phyloP scores from a whole-genome alignment of 1,140 invertebrate genomes.

The Cephus cinctus region DNA sequence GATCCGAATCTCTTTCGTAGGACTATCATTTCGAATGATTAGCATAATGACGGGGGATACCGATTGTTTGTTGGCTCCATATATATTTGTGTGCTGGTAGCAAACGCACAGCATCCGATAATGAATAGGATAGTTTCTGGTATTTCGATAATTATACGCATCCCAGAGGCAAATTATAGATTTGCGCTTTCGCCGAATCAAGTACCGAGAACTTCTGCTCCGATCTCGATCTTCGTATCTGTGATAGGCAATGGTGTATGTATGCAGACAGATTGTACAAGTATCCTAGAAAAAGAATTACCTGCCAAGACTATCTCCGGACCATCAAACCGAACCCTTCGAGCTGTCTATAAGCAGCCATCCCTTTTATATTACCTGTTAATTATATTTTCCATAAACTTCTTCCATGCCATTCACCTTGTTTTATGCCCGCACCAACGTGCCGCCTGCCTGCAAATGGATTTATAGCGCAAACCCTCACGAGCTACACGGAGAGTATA shows the following conservation, averaged over 20 bases:
- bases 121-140: conserved; percentile 57
- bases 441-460: conserved; percentile 11
- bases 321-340: too few relatives aligned
- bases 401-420: conserved; percentile 20
- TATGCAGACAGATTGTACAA: too few relatives aligned
- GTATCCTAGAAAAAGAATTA: too few relatives aligned
- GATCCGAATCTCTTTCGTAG: conserved; percentile 17
- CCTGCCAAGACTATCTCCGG: too few relatives aligned
- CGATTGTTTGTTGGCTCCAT: too few relatives aligned
- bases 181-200: conserved; percentile 44
- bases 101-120: conserved; percentile 55
- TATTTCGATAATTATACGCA: conserved; percentile 56
- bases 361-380: conserved; percentile 30
- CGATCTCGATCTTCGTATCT: too few relatives aligned
- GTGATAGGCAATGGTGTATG: too few relatives aligned
- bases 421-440: conserved; percentile 25
- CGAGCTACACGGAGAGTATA: too few relatives aligned
- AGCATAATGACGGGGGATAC: conserved; percentile 55
- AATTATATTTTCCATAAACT: conserved; percentile 40
- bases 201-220: conserved; percentile 31
- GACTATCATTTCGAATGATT: conserved; percentile 53
- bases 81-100: too few relatives aligned
- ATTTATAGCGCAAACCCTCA: conserved; percentile 1
- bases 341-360: too few relatives aligned
- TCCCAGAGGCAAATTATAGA: conserved; percentile 54